Evolutionary conservation across 2,113 vertebrate genomes (phyloP), one percentile per base, ranked within the genome.

Genomic region (Hylia prasina): DNA sequence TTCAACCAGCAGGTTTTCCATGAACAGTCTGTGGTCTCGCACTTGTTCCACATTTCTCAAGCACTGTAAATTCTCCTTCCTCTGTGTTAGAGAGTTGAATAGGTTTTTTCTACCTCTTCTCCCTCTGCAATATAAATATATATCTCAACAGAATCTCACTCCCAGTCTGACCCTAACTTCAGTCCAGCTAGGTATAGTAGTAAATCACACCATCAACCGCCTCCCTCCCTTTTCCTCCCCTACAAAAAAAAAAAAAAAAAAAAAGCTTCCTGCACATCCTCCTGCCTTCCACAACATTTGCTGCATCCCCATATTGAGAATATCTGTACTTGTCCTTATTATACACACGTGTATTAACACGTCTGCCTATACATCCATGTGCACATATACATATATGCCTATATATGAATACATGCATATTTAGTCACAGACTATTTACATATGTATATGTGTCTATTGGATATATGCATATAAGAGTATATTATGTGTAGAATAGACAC

Each of bases 341-440:
- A 48, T 4, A 12, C 18, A n/a, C 13, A 30, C 0, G 0, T 23
- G 15, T 35, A 63, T 37, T 42, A 72, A 56, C 7, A 40, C 5
- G 21, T 14, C 28, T 28, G 15, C 28, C 14, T 16, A 28, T 28
- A n/a, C 8, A 24, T 16, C 4, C 10, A 2, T 48, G 35, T 61
- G 40, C 33, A 56, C 35, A 18, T 16, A 53, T 5, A 12, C 15
- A 44, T 25, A 18, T 4, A 15, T 12, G 5, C 7, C 28, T 44
- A 20, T 30, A 15, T 25, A 19, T 9, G 7, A 44, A 35, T 7
- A 30, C 1, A 24, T 4, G 5, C 8, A 7, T 24, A 51, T 33
- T 68, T 30, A 48, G 33, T n/a, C 30, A 68, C 9, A 44, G 16
- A 51, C 11, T 47, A 78, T 57, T 64, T 82, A 37, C 13, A 25